Evolutionary conservation across 2,888 invertebrate genomes (phyloP), one percentile per base, ranked within the genome.

Genomic region (Brenthis hecate): DNA sequence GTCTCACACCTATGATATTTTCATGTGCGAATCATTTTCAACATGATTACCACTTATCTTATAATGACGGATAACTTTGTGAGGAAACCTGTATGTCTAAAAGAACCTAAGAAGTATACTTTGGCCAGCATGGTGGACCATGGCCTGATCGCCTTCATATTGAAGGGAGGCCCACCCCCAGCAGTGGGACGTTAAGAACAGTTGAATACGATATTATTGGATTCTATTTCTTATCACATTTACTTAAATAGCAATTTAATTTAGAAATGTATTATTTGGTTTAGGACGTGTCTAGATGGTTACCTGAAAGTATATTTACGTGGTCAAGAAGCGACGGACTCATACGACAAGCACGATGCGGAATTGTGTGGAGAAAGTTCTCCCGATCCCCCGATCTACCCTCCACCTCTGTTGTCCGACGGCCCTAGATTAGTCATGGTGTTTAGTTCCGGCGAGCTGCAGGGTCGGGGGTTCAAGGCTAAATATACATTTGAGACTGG

Each of bases 391-490:
- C 61, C 62, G 13, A 14, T 56, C 67, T 95, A 95, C 81, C 97
- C 98, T n/a, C 94, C 95, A 65, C 94, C 95, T 54, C 95, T 98
- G 72, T 95, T 97, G 71, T 98, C 98, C 65, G 97, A 98, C 85
- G 98, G 98, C 1, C 98, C 99, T 4, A 94, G 98, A 63, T 94
- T 99, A 73, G 97, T 98, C 57, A 96, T 99, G 95, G 97, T 98
- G 62, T 98, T 99, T 89, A 98, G 98, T 87, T 98, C 98, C 65
- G 98, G 98, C 3, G 97, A 98, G 81, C 93, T 96, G 68, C 97
- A 97, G 87, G 99, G 98, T 11, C 94, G 96, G 61, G 98, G 98
- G 68, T 98, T 99, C 85, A 98, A 98, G 86, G 97, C 97, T 77
- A 95, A 95, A 88, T 98, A 96, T 85, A 94, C 95, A 61, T 97